phyloP scores from a whole-genome alignment of 1,140 invertebrate genomes.

The Gonioctena quinquepunctata region DNA sequence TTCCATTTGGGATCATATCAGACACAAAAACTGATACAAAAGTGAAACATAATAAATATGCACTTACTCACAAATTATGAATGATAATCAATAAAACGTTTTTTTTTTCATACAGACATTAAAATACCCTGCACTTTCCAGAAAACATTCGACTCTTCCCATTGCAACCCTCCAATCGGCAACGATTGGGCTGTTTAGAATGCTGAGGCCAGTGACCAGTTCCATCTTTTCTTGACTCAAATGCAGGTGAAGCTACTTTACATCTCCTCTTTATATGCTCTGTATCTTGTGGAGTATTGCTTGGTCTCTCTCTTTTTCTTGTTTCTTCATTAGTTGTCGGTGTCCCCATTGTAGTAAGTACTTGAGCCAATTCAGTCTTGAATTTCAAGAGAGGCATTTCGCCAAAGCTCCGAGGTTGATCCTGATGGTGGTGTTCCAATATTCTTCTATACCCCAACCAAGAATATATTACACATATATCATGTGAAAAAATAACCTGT shows the following conservation, averaged over 20 bases:
- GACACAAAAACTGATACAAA: background rate
- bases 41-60: background rate
- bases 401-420: background rate
- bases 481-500: background rate
- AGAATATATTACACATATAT: background rate
- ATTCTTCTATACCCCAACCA: background rate
- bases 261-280: background rate
- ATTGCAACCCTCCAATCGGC: background rate
- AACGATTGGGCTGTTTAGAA: background rate
- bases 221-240: background rate
- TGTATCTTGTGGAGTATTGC: background rate
- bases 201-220: background rate
- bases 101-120: background rate
- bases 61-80: background rate
- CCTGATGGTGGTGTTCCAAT: background rate
- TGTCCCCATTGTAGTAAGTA: background rate
- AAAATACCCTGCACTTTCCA: background rate
- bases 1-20: background rate
- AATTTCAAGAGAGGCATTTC: background rate
- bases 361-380: background rate
- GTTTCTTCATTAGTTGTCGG: background rate
- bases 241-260: background rate
- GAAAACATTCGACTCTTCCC: background rate
- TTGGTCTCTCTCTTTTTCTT: too few relatives aligned
- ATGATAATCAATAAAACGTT: background rate